These are phyloP conservation scores for Calonectris borealis DNA, from an alignment of 2,113 vertebrate species.

Conservation along the genomic window DNA sequence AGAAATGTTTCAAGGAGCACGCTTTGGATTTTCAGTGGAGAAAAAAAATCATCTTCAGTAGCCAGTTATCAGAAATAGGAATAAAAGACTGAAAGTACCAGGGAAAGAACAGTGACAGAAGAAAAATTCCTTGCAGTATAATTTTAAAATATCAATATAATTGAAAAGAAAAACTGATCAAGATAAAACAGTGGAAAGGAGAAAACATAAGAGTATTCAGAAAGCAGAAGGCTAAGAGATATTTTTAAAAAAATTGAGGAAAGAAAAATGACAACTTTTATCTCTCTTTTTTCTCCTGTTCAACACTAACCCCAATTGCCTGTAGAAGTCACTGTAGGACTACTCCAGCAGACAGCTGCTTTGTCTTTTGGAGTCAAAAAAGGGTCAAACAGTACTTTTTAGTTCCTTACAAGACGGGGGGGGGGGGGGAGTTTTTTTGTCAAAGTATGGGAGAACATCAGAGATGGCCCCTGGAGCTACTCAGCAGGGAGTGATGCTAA, in stretches of 20 bases:
- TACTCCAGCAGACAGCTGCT: not conserved
- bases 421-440: not conserved
- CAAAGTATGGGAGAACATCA: not conserved
- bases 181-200: not conserved
- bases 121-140: not conserved
- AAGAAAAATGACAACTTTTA: not conserved
- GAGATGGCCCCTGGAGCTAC: not conserved
- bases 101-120: not conserved
- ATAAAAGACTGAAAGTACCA: not conserved
- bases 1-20: not conserved
- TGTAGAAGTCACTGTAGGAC: not conserved
- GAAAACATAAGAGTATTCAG: not conserved
- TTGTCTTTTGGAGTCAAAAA: not conserved
- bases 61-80: not conserved
- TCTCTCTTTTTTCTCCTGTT: not conserved
- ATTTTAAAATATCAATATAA: not conserved
- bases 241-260: not conserved
- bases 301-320: not conserved
- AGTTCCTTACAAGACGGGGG: not conserved
- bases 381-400: not conserved
- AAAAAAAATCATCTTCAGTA: not conserved
- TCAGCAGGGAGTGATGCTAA: not conserved
- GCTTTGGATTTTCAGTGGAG: not conserved
- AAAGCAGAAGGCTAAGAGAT: not conserved
- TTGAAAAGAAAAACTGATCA: not conserved